Conservation (phyloP, 2,797 vertebrate species). For the Rhabdophis nuchalis region DNA sequence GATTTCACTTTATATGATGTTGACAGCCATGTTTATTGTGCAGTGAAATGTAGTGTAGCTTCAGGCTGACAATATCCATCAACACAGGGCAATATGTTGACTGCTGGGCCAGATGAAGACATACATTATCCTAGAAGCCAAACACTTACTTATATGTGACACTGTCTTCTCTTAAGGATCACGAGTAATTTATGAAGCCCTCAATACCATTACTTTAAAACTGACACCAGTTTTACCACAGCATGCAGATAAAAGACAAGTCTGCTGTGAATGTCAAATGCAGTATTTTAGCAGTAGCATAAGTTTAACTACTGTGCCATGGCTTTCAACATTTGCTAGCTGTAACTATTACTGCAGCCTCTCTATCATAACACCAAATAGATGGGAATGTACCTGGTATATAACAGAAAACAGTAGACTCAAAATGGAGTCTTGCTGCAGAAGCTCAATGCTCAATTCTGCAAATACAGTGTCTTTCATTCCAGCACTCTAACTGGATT, state of each 20-base stretch:
- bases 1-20: slow-evolving; percentile 98
- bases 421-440: background rate
- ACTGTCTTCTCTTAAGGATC: slow-evolving; percentile 85
- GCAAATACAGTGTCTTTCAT: slow-evolving; percentile 1
- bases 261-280: slow-evolving; percentile 72
- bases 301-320: slow-evolving; percentile 57
- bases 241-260: slow-evolving; percentile 80
- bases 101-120: slow-evolving; percentile 98
- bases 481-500: background rate
- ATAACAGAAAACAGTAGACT: background rate
- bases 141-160: slow-evolving; percentile 84
- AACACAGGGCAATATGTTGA: slow-evolving; percentile 93
- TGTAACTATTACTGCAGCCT: slow-evolving; percentile 36
- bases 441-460: background rate
- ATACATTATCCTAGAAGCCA: slow-evolving; percentile 95
- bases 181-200: slow-evolving; percentile 90
- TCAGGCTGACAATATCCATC: slow-evolving; percentile 98
- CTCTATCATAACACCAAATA: slow-evolving; percentile 10
- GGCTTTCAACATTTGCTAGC: slow-evolving; percentile 59
- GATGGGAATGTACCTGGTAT: background rate
- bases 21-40: slow-evolving; percentile 99
- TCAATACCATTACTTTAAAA: slow-evolving; percentile 88
- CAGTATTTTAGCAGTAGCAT: slow-evolving; percentile 60
- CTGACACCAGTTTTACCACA: slow-evolving; percentile 96
- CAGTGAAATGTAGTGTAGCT: slow-evolving; percentile 97